Evolutionary conservation across 2,797 vertebrate species (phyloP).

Genomic region (Alcedo atthis): DNA sequence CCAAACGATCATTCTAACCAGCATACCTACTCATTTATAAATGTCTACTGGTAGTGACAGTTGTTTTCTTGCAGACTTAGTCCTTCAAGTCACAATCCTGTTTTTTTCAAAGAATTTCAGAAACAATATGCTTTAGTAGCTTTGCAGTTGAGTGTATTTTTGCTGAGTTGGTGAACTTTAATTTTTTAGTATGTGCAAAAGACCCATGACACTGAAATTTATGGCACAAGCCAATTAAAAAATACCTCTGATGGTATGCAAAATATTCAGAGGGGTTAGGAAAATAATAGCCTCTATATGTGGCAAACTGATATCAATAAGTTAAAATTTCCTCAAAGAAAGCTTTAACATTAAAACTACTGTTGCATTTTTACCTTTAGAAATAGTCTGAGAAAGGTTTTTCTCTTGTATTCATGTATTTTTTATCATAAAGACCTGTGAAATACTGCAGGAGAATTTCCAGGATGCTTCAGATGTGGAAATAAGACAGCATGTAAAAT

Average conservation of each 20-base stretch:
- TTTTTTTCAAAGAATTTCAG: neutral
- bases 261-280: conserved; percentile 39
- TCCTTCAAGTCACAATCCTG: neutral
- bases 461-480: neutral
- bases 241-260: conserved; percentile 4
- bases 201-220: conserved; percentile 22
- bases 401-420: neutral
- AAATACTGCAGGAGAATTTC: neutral
- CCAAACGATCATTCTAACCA: neutral
- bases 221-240: conserved; percentile 16
- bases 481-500: neutral
- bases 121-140: neutral
- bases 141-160: neutral
- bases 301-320: neutral
- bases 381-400: neutral
- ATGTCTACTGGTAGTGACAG: neutral
- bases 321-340: neutral
- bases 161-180: conserved; percentile 12
- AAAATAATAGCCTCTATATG: neutral
- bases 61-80: neutral
- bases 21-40: neutral
- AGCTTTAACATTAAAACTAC: neutral
- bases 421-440: neutral
- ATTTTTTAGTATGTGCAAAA: conserved; percentile 13
- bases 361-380: neutral